A percentile compares a stretch with the other conserved stretches of the same genome.
Evolutionary conservation across 2,797 vertebrate species (phyloP).

Genomic region (Mormyrops attenuatus): DNA sequence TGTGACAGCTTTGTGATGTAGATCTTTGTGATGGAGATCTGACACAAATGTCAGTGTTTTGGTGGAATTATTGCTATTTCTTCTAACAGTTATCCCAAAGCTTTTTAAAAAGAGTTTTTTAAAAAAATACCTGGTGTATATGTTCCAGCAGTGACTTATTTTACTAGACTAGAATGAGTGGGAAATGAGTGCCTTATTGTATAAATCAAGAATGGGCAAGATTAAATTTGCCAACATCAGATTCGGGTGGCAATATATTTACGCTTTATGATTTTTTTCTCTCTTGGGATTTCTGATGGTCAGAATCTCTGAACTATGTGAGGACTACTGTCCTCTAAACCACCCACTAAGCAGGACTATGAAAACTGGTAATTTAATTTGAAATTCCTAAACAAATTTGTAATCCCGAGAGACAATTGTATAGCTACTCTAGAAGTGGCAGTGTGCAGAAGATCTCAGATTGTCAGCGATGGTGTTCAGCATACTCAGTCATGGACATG

Average conservation of each 20-base stretch:
- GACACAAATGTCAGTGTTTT: background rate
- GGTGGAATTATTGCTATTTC: background rate
- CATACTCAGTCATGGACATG: background rate
- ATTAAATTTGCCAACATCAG: background rate
- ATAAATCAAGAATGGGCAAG: background rate
- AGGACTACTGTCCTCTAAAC: background rate
- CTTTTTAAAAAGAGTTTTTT: background rate
- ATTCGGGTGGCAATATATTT: background rate
- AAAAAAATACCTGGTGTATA: background rate
- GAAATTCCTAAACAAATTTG: background rate
- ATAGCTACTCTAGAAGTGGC: background rate
- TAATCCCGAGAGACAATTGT: background rate
- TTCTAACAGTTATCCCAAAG: background rate
- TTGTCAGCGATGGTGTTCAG: background rate
- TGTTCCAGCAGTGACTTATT: background rate
- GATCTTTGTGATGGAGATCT: background rate
- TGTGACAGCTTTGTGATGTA: background rate
- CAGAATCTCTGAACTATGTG: background rate
- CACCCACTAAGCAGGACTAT: background rate
- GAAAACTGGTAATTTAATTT: background rate
- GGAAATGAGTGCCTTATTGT: background rate
- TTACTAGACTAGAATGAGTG: background rate
- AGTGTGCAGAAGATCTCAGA: background rate
- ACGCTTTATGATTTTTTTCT: background rate
- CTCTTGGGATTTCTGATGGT: background rate